Percentiles rank a stretch among this genome's conserved stretches.
Conservation (phyloP, 2,888 invertebrate species). For the Apomyelois bistriatella region DNA sequence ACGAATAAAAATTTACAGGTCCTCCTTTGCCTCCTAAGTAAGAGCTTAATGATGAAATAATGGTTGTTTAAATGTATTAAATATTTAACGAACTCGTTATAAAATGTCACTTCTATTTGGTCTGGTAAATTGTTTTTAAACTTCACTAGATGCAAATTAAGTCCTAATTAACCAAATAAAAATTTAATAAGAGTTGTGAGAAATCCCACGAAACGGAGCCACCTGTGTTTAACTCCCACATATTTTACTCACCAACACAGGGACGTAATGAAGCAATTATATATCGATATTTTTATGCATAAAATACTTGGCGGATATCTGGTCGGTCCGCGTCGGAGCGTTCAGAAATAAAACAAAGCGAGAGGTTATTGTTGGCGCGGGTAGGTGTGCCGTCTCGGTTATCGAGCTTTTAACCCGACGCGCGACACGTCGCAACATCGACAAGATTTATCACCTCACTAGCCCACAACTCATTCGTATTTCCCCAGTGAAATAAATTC, state of each 20-base stretch:
- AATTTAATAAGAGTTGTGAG: conserved; percentile 24
- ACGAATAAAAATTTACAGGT: too few relatives aligned
- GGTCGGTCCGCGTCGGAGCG: conserved; percentile 56
- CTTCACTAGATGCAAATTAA: conserved; percentile 31
- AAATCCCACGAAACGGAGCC: conserved; percentile 37
- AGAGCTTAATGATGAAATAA: too few relatives aligned
- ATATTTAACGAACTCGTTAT: too few relatives aligned
- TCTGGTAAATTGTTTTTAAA: conserved; percentile 18
- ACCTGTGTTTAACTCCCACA: conserved; percentile 75
- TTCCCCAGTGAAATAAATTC: conserved; percentile 70
- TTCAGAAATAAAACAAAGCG: conserved; percentile 73
- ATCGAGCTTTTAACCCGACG: conserved; percentile 79
- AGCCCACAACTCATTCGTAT: conserved; percentile 76
- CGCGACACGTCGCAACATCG: conserved; percentile 75
- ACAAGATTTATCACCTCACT: conserved; percentile 76
- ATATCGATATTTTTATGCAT: conserved; percentile 81
- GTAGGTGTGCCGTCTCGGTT: conserved; percentile 75
- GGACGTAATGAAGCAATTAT: conserved; percentile 81
- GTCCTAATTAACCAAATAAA: conserved; percentile 36
- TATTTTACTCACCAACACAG: conserved; percentile 78
- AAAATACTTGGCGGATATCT: conserved; percentile 77
- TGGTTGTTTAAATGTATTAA: too few relatives aligned
- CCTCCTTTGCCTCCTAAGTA: too few relatives aligned
- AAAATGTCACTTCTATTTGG: not conserved
- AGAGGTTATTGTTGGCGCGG: conserved; percentile 74